Percentiles rank a stretch among this genome's conserved stretches.
These are phyloP conservation scores for Parelbella ahira DNA, from an alignment of 2,888 invertebrate species.

Conservation along the genomic window DNA sequence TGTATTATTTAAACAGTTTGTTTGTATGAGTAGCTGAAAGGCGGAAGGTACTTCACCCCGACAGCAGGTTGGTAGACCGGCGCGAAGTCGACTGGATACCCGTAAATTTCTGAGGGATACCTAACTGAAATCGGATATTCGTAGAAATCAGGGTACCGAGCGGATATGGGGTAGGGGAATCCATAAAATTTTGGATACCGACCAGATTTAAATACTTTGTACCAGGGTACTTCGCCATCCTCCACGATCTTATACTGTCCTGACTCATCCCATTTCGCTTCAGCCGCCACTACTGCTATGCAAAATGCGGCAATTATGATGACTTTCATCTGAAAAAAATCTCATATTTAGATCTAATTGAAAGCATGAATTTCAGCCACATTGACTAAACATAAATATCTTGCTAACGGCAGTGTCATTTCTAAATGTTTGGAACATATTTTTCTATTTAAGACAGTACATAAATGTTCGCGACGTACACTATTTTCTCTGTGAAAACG, in stretches of 20 bases:
- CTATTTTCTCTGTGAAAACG: too few relatives aligned
- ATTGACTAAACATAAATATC: too few relatives aligned
- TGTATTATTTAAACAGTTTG: too few relatives aligned
- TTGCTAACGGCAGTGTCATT: too few relatives aligned
- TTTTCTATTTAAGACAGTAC: too few relatives aligned
- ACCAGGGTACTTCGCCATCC: constrained; percentile 11
- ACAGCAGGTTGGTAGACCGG: constrained; percentile 3
- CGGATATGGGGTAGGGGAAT: neutral
- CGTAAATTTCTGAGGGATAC: neutral
- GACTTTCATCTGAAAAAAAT: constrained; percentile 32
- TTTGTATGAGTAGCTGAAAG: constrained; percentile 24
- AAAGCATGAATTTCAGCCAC: too few relatives aligned
- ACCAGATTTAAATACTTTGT: neutral
- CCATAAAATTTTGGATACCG: neutral
- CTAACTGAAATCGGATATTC: too few relatives aligned
- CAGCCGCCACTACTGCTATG: constrained; percentile 28
- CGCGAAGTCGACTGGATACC: neutral
- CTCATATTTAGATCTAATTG: too few relatives aligned
- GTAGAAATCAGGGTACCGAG: too few relatives aligned
- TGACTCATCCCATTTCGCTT: constrained; percentile 28
- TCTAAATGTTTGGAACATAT: too few relatives aligned
- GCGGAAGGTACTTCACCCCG: constrained; percentile 2
- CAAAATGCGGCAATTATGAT: constrained; percentile 23
- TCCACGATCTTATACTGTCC: constrained; percentile 32
- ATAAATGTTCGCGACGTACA: too few relatives aligned